Base-by-base conservation (phyloP, 2,113 vertebrate genomes). In the Pomatorhinus ruficollis region DNA sequence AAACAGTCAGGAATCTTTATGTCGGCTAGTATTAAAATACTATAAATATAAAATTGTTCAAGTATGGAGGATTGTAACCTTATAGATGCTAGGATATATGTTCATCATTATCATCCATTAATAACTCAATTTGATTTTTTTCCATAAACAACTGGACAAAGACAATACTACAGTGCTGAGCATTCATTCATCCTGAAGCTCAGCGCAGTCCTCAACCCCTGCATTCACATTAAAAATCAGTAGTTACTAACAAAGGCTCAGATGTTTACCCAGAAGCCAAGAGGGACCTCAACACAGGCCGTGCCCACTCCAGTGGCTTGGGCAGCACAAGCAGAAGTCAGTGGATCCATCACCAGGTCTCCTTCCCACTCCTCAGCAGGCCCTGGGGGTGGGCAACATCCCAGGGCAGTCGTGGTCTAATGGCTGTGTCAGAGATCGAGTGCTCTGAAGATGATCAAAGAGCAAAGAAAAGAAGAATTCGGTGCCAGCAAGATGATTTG, bases 361-460 rank as follows among this genome's bases (percentile, higher is more conserved):
- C 17, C 24, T 54, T 42, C 65, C 25, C 20, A 10, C 20, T 60
- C 57, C 49, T 52, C 53, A 76, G 33, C 66, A 71, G 12, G 53
- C 16, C 52, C 44, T 1, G 1, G 23, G 20, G 3, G 0, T 4
- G 18, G 19, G 42, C 25, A 85, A 30, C 8, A 49, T 5, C 19
- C 49, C 25, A 1, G 16, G 63, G 25, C 2, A 44, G 40, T 27
- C 54, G 40, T 44, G n/a, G 8, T 5, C 16, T 64, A n/a, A 85
- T 6, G 14, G 27, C 21, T 35, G 23, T 9, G 5, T 17, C 53
- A 80, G n/a, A 79, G 18, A 37, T 35, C 42, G 50, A 52, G 5
- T 20, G 53, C 20, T 71, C 28, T 37, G 30, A 40, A 68, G 27
- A 69, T 20, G 40, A n/a, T 4, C 20, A 30, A 59, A 44, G 28